These are phyloP conservation scores for Lepidostoma basale DNA, from an alignment of 1,140 invertebrate genomes.

Conservation along the genomic window DNA sequence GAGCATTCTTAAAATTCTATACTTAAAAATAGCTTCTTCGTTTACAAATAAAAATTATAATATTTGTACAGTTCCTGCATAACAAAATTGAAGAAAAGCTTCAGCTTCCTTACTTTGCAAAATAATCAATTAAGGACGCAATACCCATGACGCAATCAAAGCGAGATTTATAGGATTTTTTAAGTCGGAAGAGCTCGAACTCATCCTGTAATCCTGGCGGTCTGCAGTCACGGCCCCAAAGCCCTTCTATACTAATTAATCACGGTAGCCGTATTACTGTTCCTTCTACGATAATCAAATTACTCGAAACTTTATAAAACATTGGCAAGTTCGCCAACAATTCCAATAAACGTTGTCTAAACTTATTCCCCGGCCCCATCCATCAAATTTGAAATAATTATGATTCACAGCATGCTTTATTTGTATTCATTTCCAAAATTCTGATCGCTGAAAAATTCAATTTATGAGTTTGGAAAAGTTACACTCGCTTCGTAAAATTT, in stretches of 20 bases:
- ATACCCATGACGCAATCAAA: not conserved
- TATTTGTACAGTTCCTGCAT: too few relatives aligned
- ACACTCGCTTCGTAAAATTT: too few relatives aligned
- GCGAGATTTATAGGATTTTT: not conserved
- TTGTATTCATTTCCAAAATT: not conserved
- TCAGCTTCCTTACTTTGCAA: too few relatives aligned
- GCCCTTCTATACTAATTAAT: conserved; percentile 36
- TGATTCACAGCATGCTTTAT: conserved; percentile 9
- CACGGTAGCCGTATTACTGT: conserved; percentile 18
- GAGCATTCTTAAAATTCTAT: too few relatives aligned
- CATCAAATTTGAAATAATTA: conserved; percentile 19
- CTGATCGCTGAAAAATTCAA: not conserved
- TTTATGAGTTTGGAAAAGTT: too few relatives aligned
- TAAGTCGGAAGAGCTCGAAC: not conserved
- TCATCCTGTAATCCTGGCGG: not conserved
- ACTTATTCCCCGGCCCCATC: conserved; percentile 20
- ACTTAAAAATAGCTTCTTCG: too few relatives aligned
- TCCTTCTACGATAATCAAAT: conserved; percentile 40
- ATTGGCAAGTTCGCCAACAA: conserved; percentile 37
- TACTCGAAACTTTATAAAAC: conserved; percentile 37
- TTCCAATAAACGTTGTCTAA: conserved; percentile 39
- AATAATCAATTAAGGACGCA: too few relatives aligned
- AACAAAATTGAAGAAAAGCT: too few relatives aligned
- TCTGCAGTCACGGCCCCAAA: not conserved
- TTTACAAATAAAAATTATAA: too few relatives aligned